These are phyloP conservation scores for Gymnosoma rotundatum DNA, from an alignment of 2,888 invertebrate genomes.

Conservation along the genomic window DNA sequence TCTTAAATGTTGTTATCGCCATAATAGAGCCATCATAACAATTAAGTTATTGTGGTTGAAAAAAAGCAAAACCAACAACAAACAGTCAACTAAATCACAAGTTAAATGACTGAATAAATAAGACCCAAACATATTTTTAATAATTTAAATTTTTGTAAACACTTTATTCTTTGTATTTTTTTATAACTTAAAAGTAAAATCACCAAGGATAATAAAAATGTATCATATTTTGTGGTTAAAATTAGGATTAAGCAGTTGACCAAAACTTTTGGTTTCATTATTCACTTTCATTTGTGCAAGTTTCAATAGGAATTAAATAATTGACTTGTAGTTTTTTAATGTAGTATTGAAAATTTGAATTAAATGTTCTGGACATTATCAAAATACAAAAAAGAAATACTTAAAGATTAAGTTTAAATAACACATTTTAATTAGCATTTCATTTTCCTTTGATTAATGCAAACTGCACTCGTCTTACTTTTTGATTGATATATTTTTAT, in stretches of 20 bases:
- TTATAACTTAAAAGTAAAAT: slow-evolving; percentile 7
- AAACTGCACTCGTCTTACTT: too few relatives aligned
- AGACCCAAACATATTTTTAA: slow-evolving; percentile 34
- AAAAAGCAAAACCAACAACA: slow-evolving; percentile 23
- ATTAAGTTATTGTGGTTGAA: slow-evolving; percentile 77
- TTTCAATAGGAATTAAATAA: background rate
- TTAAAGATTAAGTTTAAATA: too few relatives aligned
- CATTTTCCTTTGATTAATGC: too few relatives aligned
- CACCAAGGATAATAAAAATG: slow-evolving; percentile 52
- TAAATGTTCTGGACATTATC: too few relatives aligned
- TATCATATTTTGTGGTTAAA: slow-evolving; percentile 31
- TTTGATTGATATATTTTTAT: too few relatives aligned
- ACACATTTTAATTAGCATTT: too few relatives aligned
- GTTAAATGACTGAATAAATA: slow-evolving; percentile 8
- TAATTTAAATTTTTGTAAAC: slow-evolving; percentile 35
- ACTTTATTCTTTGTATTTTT: slow-evolving; percentile 61
- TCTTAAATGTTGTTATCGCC: slow-evolving; percentile 76
- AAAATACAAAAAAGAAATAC: too few relatives aligned
- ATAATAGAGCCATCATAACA: slow-evolving; percentile 80
- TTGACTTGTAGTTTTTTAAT: background rate
- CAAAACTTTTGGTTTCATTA: slow-evolving; percentile 18
- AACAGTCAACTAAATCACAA: background rate
- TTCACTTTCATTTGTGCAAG: background rate
- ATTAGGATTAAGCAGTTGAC: slow-evolving; percentile 13
- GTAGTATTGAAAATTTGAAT: too few relatives aligned